Evolutionary conservation across 2,797 vertebrate genomes (phyloP).

Genomic region (Botia almorhae): DNA sequence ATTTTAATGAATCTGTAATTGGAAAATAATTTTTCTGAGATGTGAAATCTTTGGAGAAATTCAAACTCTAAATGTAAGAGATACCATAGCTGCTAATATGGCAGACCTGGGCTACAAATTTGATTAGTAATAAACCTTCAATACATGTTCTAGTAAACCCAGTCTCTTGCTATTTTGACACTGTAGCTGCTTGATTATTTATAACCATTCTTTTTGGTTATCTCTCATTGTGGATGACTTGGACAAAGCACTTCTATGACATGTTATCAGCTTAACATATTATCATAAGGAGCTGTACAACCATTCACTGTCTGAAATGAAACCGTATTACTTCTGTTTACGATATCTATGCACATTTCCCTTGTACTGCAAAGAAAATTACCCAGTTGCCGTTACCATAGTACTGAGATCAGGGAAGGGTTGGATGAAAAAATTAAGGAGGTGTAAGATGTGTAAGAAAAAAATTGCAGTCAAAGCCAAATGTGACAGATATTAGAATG

Average conservation of each 20-base stretch:
- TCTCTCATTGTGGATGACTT: too few relatives aligned
- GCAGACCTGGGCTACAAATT: not conserved
- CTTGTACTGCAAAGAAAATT: conserved; percentile 4
- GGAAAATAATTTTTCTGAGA: not conserved
- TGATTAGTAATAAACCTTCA: not conserved
- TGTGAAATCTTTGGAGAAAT: not conserved
- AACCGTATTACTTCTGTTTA: not conserved
- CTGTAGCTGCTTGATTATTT: conserved; percentile 22
- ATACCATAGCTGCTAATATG: not conserved
- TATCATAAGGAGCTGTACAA: not conserved
- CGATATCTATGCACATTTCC: conserved; percentile 36
- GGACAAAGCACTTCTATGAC: not conserved
- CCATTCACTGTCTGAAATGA: not conserved
- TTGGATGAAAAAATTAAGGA: not conserved
- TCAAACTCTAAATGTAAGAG: not conserved
- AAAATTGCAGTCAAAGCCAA: conserved; percentile 21
- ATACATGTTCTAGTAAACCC: not conserved
- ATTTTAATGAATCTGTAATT: too few relatives aligned
- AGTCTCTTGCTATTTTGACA: not conserved
- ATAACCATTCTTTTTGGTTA: not conserved
- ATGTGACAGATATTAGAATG: conserved; percentile 22
- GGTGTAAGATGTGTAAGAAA: not conserved
- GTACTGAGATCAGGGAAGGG: conserved; percentile 3
- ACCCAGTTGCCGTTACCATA: conserved; percentile 7
- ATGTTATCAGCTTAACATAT: conserved; percentile 2